These are phyloP conservation scores for Sterrhoptilus dennistouni DNA, from an alignment of 2,113 vertebrate species.

Conservation along the genomic window DNA sequence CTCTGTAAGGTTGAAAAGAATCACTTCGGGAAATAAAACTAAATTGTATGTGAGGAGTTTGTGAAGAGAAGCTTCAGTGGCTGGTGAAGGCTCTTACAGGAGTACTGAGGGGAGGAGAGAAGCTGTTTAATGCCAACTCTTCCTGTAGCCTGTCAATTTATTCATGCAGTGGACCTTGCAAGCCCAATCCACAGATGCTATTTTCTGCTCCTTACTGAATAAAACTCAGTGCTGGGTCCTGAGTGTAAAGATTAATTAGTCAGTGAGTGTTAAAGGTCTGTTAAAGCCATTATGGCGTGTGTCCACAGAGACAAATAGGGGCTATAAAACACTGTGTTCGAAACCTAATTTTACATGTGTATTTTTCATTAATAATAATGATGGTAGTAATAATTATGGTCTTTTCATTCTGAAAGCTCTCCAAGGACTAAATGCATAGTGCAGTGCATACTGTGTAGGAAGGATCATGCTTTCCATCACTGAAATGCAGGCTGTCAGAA, in stretches of 20 bases:
- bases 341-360: conserved; percentile 61
- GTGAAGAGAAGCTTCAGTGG: conserved; percentile 46
- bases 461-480: neutral
- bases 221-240: conserved; percentile 30
- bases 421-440: conserved; percentile 40
- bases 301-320: conserved; percentile 48
- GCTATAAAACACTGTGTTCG: conserved; percentile 54
- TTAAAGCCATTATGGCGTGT: conserved; percentile 45
- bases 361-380: conserved; percentile 67
- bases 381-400: conserved; percentile 40
- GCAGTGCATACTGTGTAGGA: neutral
- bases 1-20: conserved; percentile 61
- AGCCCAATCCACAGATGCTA: conserved; percentile 53
- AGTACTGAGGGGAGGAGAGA: conserved; percentile 16
- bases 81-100: conserved; percentile 16
- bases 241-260: conserved; percentile 64
- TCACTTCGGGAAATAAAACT: conserved; percentile 63
- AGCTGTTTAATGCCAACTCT: conserved; percentile 21
- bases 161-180: conserved; percentile 62
- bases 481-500: neutral
- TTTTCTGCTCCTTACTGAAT: conserved; percentile 52
- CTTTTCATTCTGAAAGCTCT: conserved; percentile 52
- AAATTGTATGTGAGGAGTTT: conserved; percentile 61
- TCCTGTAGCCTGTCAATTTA: conserved; percentile 57
- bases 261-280: conserved; percentile 56